Percentiles rank a stretch among this genome's conserved stretches.
Conservation (phyloP, 2,113 vertebrate genomes). For the Microtus ochrogaster region DNA sequence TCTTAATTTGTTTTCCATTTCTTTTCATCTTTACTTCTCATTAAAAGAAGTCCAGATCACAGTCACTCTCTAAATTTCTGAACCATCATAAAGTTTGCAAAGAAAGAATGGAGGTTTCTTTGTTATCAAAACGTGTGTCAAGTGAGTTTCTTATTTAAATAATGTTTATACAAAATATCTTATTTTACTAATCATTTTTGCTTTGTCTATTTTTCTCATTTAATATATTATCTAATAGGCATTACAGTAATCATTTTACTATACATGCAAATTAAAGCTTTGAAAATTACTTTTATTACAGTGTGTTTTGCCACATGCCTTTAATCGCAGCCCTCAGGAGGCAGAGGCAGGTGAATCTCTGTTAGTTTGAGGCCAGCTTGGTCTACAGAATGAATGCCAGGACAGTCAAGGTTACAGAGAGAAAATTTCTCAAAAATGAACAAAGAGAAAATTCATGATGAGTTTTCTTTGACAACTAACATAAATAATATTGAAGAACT, state of each 20-base stretch:
- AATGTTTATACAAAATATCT: conserved; percentile 51
- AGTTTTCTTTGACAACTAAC: conserved; percentile 46
- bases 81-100: background rate
- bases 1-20: background rate
- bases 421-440: background rate
- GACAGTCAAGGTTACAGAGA: background rate
- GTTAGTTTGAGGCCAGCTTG: background rate
- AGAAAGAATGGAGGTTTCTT: background rate
- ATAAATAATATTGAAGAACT: conserved; percentile 2
- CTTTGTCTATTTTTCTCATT: background rate
- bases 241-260: conserved; percentile 14
- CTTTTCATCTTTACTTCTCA: background rate
- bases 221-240: background rate
- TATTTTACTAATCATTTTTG: background rate
- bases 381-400: background rate
- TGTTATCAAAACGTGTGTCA: background rate
- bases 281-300: background rate
- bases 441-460: background rate
- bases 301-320: accelerated
- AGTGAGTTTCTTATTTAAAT: background rate
- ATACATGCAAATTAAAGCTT: conserved; percentile 13
- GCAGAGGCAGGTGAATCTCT: background rate
- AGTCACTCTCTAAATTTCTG: background rate
- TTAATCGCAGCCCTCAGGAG: background rate
- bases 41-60: background rate